phyloP scores from a whole-genome alignment of 2,888 invertebrate species.

The Arrhopalites spinosus region DNA sequence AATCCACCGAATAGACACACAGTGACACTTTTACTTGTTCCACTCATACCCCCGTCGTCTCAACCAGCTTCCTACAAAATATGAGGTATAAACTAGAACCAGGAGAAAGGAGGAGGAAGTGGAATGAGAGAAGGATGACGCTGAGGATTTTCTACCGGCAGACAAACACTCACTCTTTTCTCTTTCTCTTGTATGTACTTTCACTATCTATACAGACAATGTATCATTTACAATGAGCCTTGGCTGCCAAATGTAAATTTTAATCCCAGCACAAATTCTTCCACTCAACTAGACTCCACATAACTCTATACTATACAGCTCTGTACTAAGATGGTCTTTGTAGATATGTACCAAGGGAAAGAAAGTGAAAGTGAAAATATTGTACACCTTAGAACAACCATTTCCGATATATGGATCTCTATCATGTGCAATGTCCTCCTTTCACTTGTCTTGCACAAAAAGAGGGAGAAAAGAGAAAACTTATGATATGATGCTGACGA shows the following conservation, averaged over 20 bases:
- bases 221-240: slow-evolving; percentile 3
- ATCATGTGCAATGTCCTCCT: no score
- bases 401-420: no score
- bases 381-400: no score
- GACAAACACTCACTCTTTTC: no score
- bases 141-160: slow-evolving; percentile 8
- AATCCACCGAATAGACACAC: background rate
- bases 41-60: slow-evolving; percentile 14
- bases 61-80: no score
- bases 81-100: background rate
- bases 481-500: no score
- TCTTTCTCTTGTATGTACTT: no score
- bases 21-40: background rate
- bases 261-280: slow-evolving; percentile 24
- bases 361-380: no score
- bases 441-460: no score
- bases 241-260: slow-evolving; percentile 22
- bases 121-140: slow-evolving; percentile 19
- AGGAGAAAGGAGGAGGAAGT: slow-evolving; percentile 7
- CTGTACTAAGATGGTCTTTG: background rate
- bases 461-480: no score
- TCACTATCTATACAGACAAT: background rate
- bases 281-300: slow-evolving; percentile 23
- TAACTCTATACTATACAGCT: background rate
- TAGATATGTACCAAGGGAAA: background rate